Evolutionary conservation across 1,140 invertebrate genomes (phyloP), one percentile per base, ranked within the genome.

Genomic region (Aphidius ervi): DNA sequence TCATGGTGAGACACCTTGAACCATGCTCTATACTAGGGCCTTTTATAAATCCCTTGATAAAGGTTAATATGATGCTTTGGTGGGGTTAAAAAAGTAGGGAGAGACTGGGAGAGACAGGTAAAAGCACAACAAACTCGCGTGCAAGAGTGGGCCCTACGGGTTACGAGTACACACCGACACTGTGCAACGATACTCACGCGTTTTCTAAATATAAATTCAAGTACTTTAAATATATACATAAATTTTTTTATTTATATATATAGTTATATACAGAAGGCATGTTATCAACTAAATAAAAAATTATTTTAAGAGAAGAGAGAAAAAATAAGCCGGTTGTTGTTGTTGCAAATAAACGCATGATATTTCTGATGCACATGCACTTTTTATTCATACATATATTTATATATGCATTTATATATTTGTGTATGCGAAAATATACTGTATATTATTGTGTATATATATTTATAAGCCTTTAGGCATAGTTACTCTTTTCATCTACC

Each of bases 151-250:
- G 45, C 43, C 58, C 52, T 10, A 10, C 42, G 5, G 41, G 52
- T 43, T 55, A 60, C 31, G 41, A 53, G 49, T 59, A 59, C 58
- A 59, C 58, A 48, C 58, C 49, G 48, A 59, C 58, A 59, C 58
- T 47, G 47, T 50, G 63, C 56, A 64, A 64, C 50, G 46, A 61
- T 61, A 58, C 53, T 59, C 59, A 58, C 55, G 58, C 41, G 20
- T 54, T 63, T 58, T 65, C 64, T 65, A 65, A 65, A 65, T 65
- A 65, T 65, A 65, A 62, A 63, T 56, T 54, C 20, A 49, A 46
- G 50, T 45, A 53, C 48, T 56, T 54, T 58, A 57, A 42, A 50
- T 52, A 60, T 57, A 47, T 43, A 49, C 47, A 54, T 40, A 47
- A 31, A 31, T 31, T 31, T 31, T 31, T 31, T 31, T 31, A 4